These are phyloP conservation scores for Melanotaenia parkinsoni DNA, from an alignment of 2,797 vertebrate genomes.

Conservation along the genomic window DNA sequence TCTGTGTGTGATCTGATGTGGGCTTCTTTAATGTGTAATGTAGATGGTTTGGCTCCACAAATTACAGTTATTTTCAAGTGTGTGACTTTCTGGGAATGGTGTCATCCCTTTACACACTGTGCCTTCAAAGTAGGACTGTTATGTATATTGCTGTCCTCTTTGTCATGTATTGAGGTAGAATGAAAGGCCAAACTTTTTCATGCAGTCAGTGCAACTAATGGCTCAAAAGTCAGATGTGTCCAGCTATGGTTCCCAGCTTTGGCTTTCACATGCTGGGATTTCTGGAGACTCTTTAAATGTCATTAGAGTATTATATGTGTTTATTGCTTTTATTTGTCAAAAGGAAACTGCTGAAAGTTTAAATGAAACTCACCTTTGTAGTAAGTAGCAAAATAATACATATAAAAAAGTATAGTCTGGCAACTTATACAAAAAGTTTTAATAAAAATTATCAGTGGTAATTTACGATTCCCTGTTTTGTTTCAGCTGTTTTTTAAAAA, in stretches of 20 bases:
- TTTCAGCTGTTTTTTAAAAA: conserved; percentile 9
- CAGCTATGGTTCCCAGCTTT: too few relatives aligned
- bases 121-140: not conserved
- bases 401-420: not conserved
- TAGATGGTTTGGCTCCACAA: conserved; percentile 17
- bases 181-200: not conserved
- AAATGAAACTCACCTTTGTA: not conserved
- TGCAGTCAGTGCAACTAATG: too few relatives aligned
- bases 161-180: not conserved
- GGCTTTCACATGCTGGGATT: too few relatives aligned
- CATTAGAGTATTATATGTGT: too few relatives aligned
- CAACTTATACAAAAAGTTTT: not conserved
- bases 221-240: too few relatives aligned
- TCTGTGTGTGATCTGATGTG: conserved; percentile 38
- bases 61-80: conserved; percentile 5
- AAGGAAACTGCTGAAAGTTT: not conserved
- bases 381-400: not conserved
- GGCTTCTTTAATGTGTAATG: conserved; percentile 9
- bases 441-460: not conserved
- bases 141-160: not conserved
- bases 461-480: conserved; percentile 20
- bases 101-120: not conserved
- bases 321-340: not conserved
- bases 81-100: conserved; percentile 2
- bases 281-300: too few relatives aligned